A percentile compares a stretch with the other conserved stretches of the same genome.
Evolutionary conservation across 2,113 vertebrate species (phyloP).

Genomic region (Strix aluco): DNA sequence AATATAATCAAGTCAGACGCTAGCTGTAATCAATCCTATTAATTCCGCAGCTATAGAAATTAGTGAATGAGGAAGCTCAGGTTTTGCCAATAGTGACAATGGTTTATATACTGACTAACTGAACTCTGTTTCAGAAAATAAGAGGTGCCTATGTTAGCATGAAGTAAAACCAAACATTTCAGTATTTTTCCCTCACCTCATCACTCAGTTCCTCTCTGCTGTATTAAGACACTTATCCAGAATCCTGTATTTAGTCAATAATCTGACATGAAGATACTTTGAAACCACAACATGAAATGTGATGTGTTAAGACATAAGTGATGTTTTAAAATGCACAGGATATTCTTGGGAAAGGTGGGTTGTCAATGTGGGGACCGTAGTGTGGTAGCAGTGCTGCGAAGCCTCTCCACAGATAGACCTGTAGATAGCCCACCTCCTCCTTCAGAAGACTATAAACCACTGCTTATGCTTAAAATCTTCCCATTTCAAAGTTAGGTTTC

Average conservation of each 20-base stretch:
- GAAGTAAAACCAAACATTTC: not conserved
- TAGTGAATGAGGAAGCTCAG: conserved; percentile 12
- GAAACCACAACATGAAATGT: not conserved
- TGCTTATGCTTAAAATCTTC: not conserved
- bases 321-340: not conserved
- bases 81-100: conserved; percentile 1
- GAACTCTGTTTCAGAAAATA: not conserved
- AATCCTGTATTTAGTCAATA: not conserved
- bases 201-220: not conserved
- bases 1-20: not conserved
- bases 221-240: not conserved
- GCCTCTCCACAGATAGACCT: not conserved
- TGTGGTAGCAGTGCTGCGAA: accelerated
- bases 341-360: not conserved
- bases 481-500: not conserved
- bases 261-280: not conserved
- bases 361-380: not conserved
- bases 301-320: not conserved
- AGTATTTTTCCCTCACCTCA: not conserved
- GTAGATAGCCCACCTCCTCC: not conserved
- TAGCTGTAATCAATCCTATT: conserved; percentile 43
- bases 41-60: conserved; percentile 41
- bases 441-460: not conserved
- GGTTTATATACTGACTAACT: not conserved
- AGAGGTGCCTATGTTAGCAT: not conserved